Evolutionary conservation across 2,113 vertebrate genomes (phyloP), one percentile per base, ranked within the genome.

Genomic region (Pterocles orientalis): DNA sequence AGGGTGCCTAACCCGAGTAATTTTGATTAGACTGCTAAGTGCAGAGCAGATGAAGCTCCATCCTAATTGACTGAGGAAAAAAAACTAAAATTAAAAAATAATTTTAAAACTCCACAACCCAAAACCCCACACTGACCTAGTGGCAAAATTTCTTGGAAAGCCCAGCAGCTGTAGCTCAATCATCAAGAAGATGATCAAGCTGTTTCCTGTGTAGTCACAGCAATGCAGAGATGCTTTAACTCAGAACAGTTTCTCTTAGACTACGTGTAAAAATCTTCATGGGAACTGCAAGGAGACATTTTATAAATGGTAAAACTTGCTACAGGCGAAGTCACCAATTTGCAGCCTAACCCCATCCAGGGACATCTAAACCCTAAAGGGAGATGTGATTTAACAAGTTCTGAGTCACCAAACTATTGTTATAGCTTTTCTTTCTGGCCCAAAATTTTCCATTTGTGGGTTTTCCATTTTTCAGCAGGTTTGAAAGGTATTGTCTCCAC

Each of bases 321-420:
- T 82, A 82, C 50, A 78, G 81, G 36, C 47, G 0, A 61, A 93
- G 76, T 86, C 68, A 90, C 8, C 56, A 60, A 4, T 17, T 43
- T 80, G n/a, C 50, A 89, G 58, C 23, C 54, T 87, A 69, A 84
- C 47, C 77, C 77, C 73, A 89, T 57, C 28, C 88, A 86, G 41
- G 68, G 86, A 89, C 80, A 79, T 68, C 48, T 48, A 64, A 73
- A 72, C 48, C 83, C 94, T 31, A 18, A 60, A 88, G 86, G 57
- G 45, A 70, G 10, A 92, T 23, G 23, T 7, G 69, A 89, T 78
- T 96, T 72, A 76, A n/a, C 45, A 69, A 82, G 31, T 57, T 94
- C 50, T 91, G 83, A 93, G 88, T 93, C 77, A 83, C 60, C 20
- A 69, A 91, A 82, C 94, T 80, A 88, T 93, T 94, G 91, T 96